Conservation (phyloP, 2,888 invertebrate species). For the Spatulosminthurus flaviceps region DNA sequence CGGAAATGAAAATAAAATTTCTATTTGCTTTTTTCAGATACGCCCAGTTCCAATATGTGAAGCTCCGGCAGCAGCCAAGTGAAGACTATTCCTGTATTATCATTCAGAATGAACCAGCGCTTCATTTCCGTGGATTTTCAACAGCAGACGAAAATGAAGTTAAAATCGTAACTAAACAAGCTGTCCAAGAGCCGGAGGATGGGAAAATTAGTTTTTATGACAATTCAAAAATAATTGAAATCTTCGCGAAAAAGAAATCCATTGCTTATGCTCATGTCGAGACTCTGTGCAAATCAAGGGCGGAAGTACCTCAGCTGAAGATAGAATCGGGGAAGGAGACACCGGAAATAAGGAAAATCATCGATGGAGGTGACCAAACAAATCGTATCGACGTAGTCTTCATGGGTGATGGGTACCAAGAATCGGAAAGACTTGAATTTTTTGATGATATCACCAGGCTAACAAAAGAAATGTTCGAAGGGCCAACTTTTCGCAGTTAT, state of each 20-base stretch:
- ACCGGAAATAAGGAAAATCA: constrained; percentile 57
- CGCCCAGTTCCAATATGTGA: constrained; percentile 47
- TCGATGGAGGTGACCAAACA: constrained; percentile 55
- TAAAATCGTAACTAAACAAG: constrained; percentile 43
- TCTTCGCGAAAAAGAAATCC: constrained; percentile 48
- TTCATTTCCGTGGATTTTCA: constrained; percentile 52
- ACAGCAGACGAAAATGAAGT: constrained; percentile 52
- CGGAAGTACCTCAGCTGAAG: neutral
- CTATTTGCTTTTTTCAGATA: too few relatives aligned
- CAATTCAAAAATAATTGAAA: constrained; percentile 52
- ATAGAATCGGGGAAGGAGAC: neutral
- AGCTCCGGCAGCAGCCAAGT: constrained; percentile 46
- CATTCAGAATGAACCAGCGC: constrained; percentile 45
- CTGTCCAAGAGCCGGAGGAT: constrained; percentile 51
- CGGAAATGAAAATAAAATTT: too few relatives aligned
- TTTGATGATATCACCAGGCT: constrained; percentile 52
- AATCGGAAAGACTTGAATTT: constrained; percentile 42
- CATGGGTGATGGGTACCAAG: constrained; percentile 59
- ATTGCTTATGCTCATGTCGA: constrained; percentile 47
- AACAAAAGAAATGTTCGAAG: constrained; percentile 58
- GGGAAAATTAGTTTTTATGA: constrained; percentile 38
- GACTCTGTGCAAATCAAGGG: constrained; percentile 46
- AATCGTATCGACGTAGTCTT: constrained; percentile 61
- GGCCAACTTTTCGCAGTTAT: constrained; percentile 55
- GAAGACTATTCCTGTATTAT: constrained; percentile 46